Base-by-base conservation (phyloP, 2,888 invertebrate species). In the Diarsia brunnea region DNA sequence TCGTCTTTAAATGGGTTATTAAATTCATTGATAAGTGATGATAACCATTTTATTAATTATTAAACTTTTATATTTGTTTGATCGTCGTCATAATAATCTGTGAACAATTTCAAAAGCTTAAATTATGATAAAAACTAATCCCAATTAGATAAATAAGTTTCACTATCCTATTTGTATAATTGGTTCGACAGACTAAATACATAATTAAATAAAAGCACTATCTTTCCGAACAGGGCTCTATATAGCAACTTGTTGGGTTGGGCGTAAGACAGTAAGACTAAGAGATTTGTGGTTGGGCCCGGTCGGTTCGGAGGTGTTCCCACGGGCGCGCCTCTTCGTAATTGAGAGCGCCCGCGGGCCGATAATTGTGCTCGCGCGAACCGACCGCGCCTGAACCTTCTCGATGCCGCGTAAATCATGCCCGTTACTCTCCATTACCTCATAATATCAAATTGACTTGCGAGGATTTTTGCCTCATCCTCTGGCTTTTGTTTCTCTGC, bases 301-400 rank as follows among this genome's bases (percentile, higher is more conserved):
- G 91, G 89, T 89, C 90, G 93, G 91, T 89, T 89, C 91, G 92
- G 93, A 93, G 94, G 94, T 92, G 92, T 91, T 95, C 96, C 95
- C 96, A 94, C 93, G 95, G 95, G 96, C 92, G 93, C 94, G 92
- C 95, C 96, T 95, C 93, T 93, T 95, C 93, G 96, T 96, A 96
- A 96, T 96, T 96, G 96, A 96, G 96, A 94, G 96, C 95, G 95
- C 95, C 96, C 93, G 95, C 95, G 96, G 96, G 95, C 96, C 96
- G 95, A 96, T 96, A 96, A 96, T 95, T 95, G 96, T 94, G 94
- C 93, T 93, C 92, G 92, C 93, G 94, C 95, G 93, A 92, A 92
- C 91, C 90, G 91, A 89, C 89, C 88, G 89, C 87, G 89, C 90
- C 89, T 84, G 87, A 86, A 84, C 91, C 90, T 84, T 89, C 89